Evolutionary conservation across 2,888 invertebrate genomes (phyloP).

Genomic region (Plebejus argus): DNA sequence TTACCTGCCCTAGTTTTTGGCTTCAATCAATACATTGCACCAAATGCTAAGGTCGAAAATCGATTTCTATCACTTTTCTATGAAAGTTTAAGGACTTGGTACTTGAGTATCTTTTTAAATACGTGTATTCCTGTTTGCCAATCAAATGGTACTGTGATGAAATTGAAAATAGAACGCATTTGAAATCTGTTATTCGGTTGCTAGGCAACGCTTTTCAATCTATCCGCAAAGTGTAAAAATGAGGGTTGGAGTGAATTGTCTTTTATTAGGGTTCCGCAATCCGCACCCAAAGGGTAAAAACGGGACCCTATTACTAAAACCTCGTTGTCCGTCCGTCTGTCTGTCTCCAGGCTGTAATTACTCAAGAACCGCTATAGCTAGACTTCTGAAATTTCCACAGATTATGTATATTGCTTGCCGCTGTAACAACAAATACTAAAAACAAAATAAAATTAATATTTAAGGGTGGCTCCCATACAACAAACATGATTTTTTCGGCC

Average conservation of each 20-base stretch:
- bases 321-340: too few relatives aligned
- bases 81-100: neutral
- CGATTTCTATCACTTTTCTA: slow-evolving; percentile 37
- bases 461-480: too few relatives aligned
- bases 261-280: too few relatives aligned
- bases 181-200: slow-evolving; percentile 65
- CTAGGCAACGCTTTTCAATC: slow-evolving; percentile 52
- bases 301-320: too few relatives aligned
- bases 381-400: too few relatives aligned
- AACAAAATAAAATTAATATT: too few relatives aligned
- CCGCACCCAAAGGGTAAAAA: too few relatives aligned
- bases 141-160: slow-evolving; percentile 48
- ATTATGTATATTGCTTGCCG: too few relatives aligned
- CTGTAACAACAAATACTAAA: too few relatives aligned
- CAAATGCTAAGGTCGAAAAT: slow-evolving; percentile 57
- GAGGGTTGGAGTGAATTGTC: neutral
- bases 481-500: too few relatives aligned
- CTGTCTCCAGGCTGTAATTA: too few relatives aligned
- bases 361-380: too few relatives aligned
- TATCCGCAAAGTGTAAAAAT: slow-evolving; percentile 36
- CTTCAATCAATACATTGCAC: slow-evolving; percentile 63
- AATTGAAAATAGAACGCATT: slow-evolving; percentile 43
- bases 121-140: slow-evolving; percentile 49
- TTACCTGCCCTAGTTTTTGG: slow-evolving; percentile 57
- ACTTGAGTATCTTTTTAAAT: slow-evolving; percentile 29